Conservation (phyloP, 2,113 vertebrate species). For the Verasper variegatus region DNA sequence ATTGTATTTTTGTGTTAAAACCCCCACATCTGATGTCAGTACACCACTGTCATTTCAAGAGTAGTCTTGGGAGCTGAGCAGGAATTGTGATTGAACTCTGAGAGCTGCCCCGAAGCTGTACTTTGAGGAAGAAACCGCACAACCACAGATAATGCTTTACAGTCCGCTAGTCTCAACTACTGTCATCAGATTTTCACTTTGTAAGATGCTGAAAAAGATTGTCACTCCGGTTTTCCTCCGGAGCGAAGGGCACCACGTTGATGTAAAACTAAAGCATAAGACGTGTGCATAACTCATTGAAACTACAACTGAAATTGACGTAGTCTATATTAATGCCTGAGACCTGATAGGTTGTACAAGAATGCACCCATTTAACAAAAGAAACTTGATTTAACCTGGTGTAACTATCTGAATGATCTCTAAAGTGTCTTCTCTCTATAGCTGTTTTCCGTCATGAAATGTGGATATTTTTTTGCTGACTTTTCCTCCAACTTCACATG, state of each 20-base stretch:
- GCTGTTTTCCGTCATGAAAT: no score
- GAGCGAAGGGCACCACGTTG: constrained; percentile 52
- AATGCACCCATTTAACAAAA: background rate
- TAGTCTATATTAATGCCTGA: background rate
- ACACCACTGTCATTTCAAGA: constrained; percentile 75
- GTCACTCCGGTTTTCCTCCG: constrained; percentile 50
- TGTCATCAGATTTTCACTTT: constrained; percentile 80
- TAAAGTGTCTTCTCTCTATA: no score
- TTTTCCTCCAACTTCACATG: no score
- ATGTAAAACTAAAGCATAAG: constrained; percentile 38
- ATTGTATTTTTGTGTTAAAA: constrained; percentile 68
- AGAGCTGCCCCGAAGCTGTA: constrained; percentile 76
- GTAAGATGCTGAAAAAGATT: constrained; percentile 63
- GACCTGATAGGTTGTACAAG: background rate
- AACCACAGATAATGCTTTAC: constrained; percentile 84
- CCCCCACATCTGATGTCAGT: constrained; percentile 69
- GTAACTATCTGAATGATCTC: background rate
- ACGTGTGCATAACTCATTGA: constrained; percentile 18
- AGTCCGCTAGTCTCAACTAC: constrained; percentile 78
- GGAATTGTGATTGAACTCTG: constrained; percentile 75
- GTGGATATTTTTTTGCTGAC: no score
- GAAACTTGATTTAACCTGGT: constrained; percentile 1
- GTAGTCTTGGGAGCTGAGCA: constrained; percentile 68
- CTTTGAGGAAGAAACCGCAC: constrained; percentile 82
- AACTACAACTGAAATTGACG: background rate